phyloP scores from a whole-genome alignment of 2,888 invertebrate genomes.

The Falcaria lacertinaria region DNA sequence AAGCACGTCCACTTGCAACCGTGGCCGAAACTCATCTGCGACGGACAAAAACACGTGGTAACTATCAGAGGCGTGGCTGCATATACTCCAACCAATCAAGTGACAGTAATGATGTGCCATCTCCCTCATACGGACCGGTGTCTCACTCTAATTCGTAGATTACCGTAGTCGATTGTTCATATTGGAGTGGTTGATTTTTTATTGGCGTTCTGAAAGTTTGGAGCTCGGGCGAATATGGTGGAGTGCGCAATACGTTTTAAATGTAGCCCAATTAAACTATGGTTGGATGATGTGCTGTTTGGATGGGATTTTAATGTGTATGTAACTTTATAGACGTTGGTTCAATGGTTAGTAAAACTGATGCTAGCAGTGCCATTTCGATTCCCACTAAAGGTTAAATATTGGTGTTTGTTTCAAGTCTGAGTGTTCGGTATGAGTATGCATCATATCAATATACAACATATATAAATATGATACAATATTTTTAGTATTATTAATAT shows the following conservation, averaged over 20 bases:
- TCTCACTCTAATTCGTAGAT: slow-evolving; percentile 52
- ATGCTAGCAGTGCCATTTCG: too few relatives aligned
- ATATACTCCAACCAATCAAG: slow-evolving; percentile 30
- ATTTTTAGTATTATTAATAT: too few relatives aligned
- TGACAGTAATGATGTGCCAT: slow-evolving; percentile 10
- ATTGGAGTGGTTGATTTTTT: slow-evolving; percentile 58
- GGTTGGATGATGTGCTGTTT: slow-evolving; percentile 23
- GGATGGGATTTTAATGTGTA: slow-evolving; percentile 4
- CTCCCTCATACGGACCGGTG: slow-evolving; percentile 22
- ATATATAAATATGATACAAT: too few relatives aligned
- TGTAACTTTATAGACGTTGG: not conserved
- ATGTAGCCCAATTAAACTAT: slow-evolving; percentile 42
- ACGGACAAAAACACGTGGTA: slow-evolving; percentile 63
- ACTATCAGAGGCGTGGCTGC: slow-evolving; percentile 45
- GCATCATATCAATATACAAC: too few relatives aligned
- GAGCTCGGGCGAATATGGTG: slow-evolving; percentile 38
- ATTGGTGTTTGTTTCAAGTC: too few relatives aligned
- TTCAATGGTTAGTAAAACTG: not conserved
- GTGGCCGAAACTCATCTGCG: slow-evolving; percentile 47
- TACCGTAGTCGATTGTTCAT: slow-evolving; percentile 65
- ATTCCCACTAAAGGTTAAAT: too few relatives aligned
- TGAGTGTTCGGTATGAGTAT: too few relatives aligned
- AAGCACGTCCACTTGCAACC: slow-evolving; percentile 36
- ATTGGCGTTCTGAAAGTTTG: slow-evolving; percentile 54
- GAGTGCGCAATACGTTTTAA: slow-evolving; percentile 34